Base-by-base conservation (phyloP, 2,888 invertebrate genomes). In the Archips xylosteana region DNA sequence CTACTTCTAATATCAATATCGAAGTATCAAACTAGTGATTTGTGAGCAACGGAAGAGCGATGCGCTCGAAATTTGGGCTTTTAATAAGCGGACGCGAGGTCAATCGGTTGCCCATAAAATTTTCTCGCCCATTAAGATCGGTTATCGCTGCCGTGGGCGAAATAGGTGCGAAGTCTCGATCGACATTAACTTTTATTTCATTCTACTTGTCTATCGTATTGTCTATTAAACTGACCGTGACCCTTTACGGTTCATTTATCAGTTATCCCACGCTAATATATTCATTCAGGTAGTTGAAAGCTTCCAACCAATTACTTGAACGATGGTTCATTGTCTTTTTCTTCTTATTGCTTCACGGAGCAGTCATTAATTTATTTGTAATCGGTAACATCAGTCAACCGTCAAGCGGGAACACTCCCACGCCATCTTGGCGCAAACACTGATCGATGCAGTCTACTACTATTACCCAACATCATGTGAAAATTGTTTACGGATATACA, bases 351-450 rank as follows among this genome's bases (percentile, higher is more conserved):
- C 85, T 86, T 87, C 85, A 87, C 83, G 83, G 84, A 77, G 75
- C 71, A 76, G 80, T 85, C 83, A 89, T 88, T 89, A 89, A 89
- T 89, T 87, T 89, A 87, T 87, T 89, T 87, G 86, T 87, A 83
- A 90, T 92, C 86, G 85, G 90, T 90, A 92, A 90, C 89, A 91
- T 90, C 91, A 92, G 89, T 92, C 92, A 91, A 90, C 82, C 92
- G 89, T 89, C 87, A 89, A 87, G 83, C 80, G 79, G 81, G 82
- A 81, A 79, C 79, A 85, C 89, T 92, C 92, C 92, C 92, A 92
- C 91, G 92, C 84, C 77, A 78, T 84, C 83, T 83, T 81, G 76
- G 75, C 78, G 80, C 81, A 82, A 84, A 87, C 84, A 81, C 86
- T 82, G 77, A 86, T 86, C 87, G 87, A 83, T 84, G 84, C 83